Conservation (phyloP, 2,113 vertebrate genomes). For the Echinops telfairi region DNA sequence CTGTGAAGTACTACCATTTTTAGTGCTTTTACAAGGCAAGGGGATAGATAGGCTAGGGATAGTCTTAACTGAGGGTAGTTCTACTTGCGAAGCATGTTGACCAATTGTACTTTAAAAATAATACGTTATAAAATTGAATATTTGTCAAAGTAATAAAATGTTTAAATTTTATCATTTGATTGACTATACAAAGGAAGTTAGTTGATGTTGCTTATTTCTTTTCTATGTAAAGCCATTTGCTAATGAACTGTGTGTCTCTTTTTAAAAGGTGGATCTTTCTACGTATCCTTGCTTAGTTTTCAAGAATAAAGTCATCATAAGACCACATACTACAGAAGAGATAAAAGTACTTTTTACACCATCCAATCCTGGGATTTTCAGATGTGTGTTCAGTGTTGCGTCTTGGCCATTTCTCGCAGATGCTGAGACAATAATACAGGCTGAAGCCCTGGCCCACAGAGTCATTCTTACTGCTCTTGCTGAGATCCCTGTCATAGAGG, state of each 20-base stretch:
- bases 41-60: background rate
- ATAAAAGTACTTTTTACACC: conserved; percentile 96
- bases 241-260: background rate
- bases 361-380: conserved; percentile 92
- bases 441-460: conserved; percentile 91
- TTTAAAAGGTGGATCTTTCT: conserved; percentile 90
- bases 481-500: conserved; percentile 93
- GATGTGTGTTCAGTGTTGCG: conserved; percentile 92
- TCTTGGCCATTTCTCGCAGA: conserved; percentile 96
- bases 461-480: conserved; percentile 94
- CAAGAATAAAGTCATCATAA: conserved; percentile 95
- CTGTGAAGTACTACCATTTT: background rate
- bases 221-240: conserved; percentile 23
- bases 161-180: background rate
- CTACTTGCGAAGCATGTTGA: background rate
- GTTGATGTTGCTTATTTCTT: conserved; percentile 40
- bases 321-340: conserved; percentile 93
- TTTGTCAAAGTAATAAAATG: conserved; percentile 21
- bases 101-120: background rate
- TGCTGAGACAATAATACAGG: conserved; percentile 88
- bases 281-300: conserved; percentile 95
- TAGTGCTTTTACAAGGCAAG: background rate
- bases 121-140: background rate
- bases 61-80: background rate
- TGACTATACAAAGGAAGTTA: conserved; percentile 22